phyloP scores from a whole-genome alignment of 2,888 invertebrate species.

The Lomographa bimaculata region DNA sequence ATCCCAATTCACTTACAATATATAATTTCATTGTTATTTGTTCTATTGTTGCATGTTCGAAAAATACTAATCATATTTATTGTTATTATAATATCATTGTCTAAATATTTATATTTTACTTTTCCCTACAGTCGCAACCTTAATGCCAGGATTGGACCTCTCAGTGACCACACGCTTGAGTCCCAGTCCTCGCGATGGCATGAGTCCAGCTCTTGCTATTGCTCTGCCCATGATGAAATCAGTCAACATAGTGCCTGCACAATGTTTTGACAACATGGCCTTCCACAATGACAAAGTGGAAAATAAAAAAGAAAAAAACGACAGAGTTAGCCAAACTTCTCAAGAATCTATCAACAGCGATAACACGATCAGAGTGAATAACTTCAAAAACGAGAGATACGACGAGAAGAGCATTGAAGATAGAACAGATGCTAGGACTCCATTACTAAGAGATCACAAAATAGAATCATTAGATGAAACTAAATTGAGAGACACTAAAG shows the following conservation, averaged over 20 bases:
- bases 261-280: conserved; percentile 80
- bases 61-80: too few relatives aligned
- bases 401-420: conserved; percentile 61
- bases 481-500: conserved; percentile 69
- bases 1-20: too few relatives aligned
- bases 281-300: conserved; percentile 66
- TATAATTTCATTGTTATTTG: too few relatives aligned
- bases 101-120: too few relatives aligned
- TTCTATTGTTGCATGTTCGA: too few relatives aligned
- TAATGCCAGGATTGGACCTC: conserved; percentile 84
- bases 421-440: conserved; percentile 72
- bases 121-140: conserved; percentile 70
- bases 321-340: conserved; percentile 54
- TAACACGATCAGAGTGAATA: conserved; percentile 63
- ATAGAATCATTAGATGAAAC: conserved; percentile 77
- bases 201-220: conserved; percentile 85
- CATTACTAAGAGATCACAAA: conserved; percentile 71
- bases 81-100: too few relatives aligned
- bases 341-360: conserved; percentile 67
- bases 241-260: conserved; percentile 73
- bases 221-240: conserved; percentile 85
- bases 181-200: conserved; percentile 85
- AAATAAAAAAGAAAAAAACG: conserved; percentile 44
- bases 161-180: conserved; percentile 86
- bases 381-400: conserved; percentile 68